Conservation (phyloP, 2,797 vertebrate species). For the Tinamus major region DNA sequence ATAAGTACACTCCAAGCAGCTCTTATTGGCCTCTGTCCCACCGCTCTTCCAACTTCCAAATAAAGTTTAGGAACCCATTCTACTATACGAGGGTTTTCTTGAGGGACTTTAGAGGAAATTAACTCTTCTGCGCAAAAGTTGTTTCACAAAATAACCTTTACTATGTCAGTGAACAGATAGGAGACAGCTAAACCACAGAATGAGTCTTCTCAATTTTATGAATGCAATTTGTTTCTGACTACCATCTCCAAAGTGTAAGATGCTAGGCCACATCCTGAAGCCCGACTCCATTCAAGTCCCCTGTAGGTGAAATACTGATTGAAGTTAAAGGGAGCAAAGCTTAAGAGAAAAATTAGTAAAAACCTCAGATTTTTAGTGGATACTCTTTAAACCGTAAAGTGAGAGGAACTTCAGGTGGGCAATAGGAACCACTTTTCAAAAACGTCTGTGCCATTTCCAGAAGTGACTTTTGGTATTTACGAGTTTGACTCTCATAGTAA, state of each 20-base stretch:
- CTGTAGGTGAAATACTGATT: not conserved
- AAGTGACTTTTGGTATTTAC: not conserved
- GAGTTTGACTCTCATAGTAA: not conserved
- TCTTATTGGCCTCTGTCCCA: not conserved
- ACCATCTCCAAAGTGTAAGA: not conserved
- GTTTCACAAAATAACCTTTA: not conserved
- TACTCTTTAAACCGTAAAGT: not conserved
- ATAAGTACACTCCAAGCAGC: not conserved
- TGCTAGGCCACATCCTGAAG: not conserved
- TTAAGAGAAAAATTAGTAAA: not conserved
- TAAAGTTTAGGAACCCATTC: not conserved
- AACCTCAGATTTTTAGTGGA: not conserved
- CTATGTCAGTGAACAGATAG: not conserved
- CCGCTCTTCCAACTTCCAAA: not conserved
- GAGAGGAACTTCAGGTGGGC: not conserved
- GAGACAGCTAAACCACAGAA: not conserved
- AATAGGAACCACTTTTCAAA: not conserved
- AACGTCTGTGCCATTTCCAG: not conserved
- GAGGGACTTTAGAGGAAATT: not conserved
- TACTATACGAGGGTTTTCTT: conserved; percentile 10
- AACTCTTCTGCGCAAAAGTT: not conserved
- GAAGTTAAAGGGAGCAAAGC: not conserved
- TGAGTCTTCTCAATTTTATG: not conserved
- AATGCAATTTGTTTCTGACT: not conserved
- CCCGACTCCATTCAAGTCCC: not conserved